Evolutionary conservation across 1,140 invertebrate species (phyloP).

Genomic region (Zophobas morio): DNA sequence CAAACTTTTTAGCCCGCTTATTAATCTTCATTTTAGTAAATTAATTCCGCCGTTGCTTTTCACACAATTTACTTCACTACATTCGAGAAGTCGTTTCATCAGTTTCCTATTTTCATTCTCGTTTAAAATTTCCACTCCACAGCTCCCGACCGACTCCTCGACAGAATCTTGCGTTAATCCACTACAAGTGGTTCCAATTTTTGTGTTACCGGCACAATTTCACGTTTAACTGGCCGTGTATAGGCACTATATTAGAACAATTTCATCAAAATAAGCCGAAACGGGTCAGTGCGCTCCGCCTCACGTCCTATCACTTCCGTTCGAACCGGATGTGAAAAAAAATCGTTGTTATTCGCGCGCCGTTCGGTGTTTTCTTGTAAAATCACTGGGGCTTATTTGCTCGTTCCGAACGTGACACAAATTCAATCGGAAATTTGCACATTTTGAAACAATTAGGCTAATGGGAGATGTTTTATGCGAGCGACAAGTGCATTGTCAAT

Average conservation of each 20-base stretch:
- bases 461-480: not conserved
- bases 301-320: slow-evolving; percentile 13
- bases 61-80: too few relatives aligned
- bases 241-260: slow-evolving; percentile 16
- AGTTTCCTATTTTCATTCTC: too few relatives aligned
- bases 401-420: not conserved
- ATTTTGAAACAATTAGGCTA: not conserved
- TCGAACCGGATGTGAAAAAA: slow-evolving; percentile 12
- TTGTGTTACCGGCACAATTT: slow-evolving; percentile 5
- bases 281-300: slow-evolving; percentile 13
- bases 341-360: not conserved
- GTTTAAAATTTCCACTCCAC: too few relatives aligned
- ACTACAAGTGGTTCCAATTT: not conserved
- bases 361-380: slow-evolving; percentile 3
- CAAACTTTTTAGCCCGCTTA: too few relatives aligned
- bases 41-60: too few relatives aligned
- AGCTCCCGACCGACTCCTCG: too few relatives aligned
- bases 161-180: too few relatives aligned
- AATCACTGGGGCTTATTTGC: not conserved
- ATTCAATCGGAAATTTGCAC: not conserved
- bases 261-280: slow-evolving; percentile 9
- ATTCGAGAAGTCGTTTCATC: too few relatives aligned
- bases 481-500: not conserved
- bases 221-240: slow-evolving; percentile 4
- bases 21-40: too few relatives aligned